Base-by-base conservation (phyloP, 92 coral and sea anemone genomes). In the Chrysogorgia sp. region DNA sequence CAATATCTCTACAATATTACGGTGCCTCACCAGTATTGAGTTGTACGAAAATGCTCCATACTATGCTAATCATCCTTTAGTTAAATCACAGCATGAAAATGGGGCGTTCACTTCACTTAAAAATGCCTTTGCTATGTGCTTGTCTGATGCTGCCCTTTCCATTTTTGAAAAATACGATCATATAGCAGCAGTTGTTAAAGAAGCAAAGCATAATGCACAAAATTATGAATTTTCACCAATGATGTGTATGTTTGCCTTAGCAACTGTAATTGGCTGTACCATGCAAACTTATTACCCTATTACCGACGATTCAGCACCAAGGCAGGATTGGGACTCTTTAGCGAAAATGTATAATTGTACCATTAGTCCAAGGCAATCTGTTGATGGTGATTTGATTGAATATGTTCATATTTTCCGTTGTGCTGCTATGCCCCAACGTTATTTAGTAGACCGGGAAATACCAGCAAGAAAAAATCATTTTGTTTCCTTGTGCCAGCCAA, bases 41-140 rank as follows among this genome's bases (percentile, higher is more conserved):
- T n/a, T n/a, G n/a, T n/a, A n/a, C n/a, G 52, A 34, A 55, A 47
- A 63, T 77, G 82, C 74, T 77, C 45, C 24, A 62, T 63, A 77
- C 62, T 77, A 63, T 77, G 82, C 63, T 29, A 62, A 63, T 33
- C 82, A 77, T 77, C 82, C 82, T 41, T 34, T 63, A 32, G 60
- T 77, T 77, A 40, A 77, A 34, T 77, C 58, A 45, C 74, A 76
- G 32, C 74, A 77, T 49, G 74, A 63, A 17, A 77, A 37, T 10
- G 82, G 74, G 15, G 61, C 74, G 47, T 77, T 77, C 62, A 58
- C 82, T 41, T 76, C 81, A 32, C 71, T 76, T 26, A 22, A 33
- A 76, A 76, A 76, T 76, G 81, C 81, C 71, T 76, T 76, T 76
- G 81, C 81, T 14, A 76, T 76, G 81, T 76, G 81, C 24, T 31